Conservation (phyloP, 2,797 vertebrate species). For the Crax fasciolata region DNA sequence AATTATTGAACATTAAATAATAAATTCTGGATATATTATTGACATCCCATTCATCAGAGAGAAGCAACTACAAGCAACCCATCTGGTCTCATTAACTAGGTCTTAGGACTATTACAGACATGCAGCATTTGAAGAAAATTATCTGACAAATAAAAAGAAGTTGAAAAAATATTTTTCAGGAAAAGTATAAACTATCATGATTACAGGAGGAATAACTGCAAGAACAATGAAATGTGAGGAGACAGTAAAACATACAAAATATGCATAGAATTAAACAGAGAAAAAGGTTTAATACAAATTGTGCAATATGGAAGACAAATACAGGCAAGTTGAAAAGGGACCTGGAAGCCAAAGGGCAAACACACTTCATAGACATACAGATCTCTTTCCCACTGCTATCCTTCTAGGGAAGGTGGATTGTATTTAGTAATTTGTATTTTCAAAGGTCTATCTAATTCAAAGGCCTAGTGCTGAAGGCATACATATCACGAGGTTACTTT, state of each 20-base stretch:
- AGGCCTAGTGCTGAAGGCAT: neutral
- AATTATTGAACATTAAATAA: constrained; percentile 12
- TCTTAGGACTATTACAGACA: constrained; percentile 24
- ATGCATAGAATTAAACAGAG: neutral
- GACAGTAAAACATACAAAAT: neutral
- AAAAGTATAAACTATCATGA: neutral
- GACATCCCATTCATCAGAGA: constrained; percentile 8
- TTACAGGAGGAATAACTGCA: rapidly evolving
- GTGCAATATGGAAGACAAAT: neutral
- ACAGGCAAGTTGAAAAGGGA: neutral
- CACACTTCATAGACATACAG: neutral
- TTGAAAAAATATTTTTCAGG: neutral
- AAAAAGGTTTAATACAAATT: neutral
- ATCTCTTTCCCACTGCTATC: neutral
- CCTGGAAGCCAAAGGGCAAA: neutral
- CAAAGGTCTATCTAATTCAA: neutral
- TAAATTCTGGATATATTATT: constrained; percentile 6
- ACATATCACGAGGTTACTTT: neutral
- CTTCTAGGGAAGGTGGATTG: no score
- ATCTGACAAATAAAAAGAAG: neutral
- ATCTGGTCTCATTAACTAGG: constrained; percentile 29
- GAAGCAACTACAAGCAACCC: neutral
- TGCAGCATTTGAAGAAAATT: neutral
- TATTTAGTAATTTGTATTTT: neutral
- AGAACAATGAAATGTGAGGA: neutral